phyloP scores from a whole-genome alignment of 2,888 invertebrate species.

The Nebria salina region DNA sequence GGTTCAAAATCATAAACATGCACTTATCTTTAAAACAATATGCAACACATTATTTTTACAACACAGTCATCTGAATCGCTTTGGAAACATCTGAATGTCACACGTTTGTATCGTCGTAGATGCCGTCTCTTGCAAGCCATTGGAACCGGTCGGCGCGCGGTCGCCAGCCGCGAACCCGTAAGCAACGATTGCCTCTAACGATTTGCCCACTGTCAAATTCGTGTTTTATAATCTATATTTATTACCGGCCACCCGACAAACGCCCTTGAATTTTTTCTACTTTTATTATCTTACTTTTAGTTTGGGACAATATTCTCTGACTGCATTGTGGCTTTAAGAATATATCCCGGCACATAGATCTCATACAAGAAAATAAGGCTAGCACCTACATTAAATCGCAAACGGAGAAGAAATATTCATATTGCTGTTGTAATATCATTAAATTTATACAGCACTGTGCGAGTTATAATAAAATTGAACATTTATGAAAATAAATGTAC shows the following conservation, averaged over 20 bases:
- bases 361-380: too few relatives aligned
- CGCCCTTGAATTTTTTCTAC: constrained; percentile 33
- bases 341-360: too few relatives aligned
- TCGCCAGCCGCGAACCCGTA: constrained; percentile 13
- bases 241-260: constrained; percentile 51
- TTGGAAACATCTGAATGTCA: too few relatives aligned
- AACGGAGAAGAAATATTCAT: too few relatives aligned
- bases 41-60: neutral
- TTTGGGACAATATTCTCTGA: constrained; percentile 12
- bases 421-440: too few relatives aligned
- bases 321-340: neutral
- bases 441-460: too few relatives aligned
- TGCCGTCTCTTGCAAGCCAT: neutral
- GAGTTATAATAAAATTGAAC: too few relatives aligned
- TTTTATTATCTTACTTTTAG: constrained; percentile 27
- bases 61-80: neutral
- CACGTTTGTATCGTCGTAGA: neutral
- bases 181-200: constrained; percentile 2
- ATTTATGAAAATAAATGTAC: too few relatives aligned
- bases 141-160: neutral
- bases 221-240: constrained; percentile 56
- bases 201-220: constrained; percentile 52
- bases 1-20: neutral
- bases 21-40: too few relatives aligned
- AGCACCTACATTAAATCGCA: too few relatives aligned